Base-by-base conservation (phyloP, 2,888 invertebrate species). In the Protophormia terraenovae region DNA sequence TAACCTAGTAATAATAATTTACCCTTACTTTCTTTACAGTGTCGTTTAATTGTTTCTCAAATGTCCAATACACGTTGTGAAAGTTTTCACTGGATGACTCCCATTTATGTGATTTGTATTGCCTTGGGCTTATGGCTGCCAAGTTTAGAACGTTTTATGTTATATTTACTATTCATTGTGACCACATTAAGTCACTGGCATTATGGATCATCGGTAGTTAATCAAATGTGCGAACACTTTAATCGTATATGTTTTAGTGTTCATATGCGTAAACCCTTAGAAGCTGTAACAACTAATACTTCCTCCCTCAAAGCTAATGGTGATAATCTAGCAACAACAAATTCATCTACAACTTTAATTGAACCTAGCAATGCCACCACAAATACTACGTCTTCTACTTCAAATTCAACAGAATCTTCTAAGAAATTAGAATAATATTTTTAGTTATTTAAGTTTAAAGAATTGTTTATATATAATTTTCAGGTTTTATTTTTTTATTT, bases 21-120 rank as follows among this genome's bases (percentile, higher is more conserved):
- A 29, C 22, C 16, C 16, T 35, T 45, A 14, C 32, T 76, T 50
- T n/a, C n/a, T 22, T 89, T 94, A 58, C 94, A 99, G 98, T 98
- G 98, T 92, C 98, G 98, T 2, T 94, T 99, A 87, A 99, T 99
- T 89, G 98, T 99, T 79, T 95, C 98, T 0, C 99, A 99, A 94
- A 99, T 99, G 99, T 97, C 98, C 89, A 96, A 96, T 91, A 98
- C 97, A 0, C 95, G 97, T 29, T 97, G 98, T 93, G 97, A 98
- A 97, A 89, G 93, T 96, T 90, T 91, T 86, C 92, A 93, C 87
- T 93, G 93, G 93, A 92, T 92, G 90, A 92, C 92, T 53, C 92
- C 92, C 47, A 89, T 92, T 78, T 92, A 89, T 84, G 75, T 89
- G 6, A 77, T 90, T 19, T 89, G 89, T 45, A 88, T 93, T 72